phyloP scores from a whole-genome alignment of 2,113 vertebrate genomes.

The Taxidea taxus region DNA sequence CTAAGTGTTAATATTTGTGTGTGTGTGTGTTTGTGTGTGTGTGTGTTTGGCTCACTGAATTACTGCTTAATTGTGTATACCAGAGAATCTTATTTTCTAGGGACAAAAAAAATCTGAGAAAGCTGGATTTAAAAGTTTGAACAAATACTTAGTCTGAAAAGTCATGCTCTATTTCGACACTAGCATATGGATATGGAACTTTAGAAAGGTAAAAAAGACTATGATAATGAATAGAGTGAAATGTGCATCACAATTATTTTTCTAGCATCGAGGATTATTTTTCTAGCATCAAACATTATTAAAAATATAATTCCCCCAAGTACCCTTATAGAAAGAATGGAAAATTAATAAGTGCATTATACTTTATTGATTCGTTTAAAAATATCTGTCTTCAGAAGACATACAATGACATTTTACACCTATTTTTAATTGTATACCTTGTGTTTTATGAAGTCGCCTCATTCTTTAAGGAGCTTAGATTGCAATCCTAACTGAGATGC shows the following conservation, averaged over 20 bases:
- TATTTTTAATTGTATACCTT: not conserved
- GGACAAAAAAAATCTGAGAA: not conserved
- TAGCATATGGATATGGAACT: not conserved
- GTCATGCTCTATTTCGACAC: not conserved
- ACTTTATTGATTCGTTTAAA: not conserved
- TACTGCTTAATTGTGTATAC: not conserved
- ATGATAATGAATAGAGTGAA: not conserved
- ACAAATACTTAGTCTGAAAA: not conserved
- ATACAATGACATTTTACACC: not conserved
- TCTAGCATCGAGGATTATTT: not conserved
- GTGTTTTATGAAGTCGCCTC: not conserved
- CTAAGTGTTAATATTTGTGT: not conserved
- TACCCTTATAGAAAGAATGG: not conserved
- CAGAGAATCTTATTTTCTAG: conserved; percentile 9
- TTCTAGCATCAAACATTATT: not conserved
- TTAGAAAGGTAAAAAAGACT: not conserved
- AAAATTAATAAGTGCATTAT: not conserved
- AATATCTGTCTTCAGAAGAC: not conserved
- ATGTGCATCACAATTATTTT: not conserved
- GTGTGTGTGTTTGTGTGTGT: not conserved
- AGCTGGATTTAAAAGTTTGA: not conserved
- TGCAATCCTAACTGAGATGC: not conserved
- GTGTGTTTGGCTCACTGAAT: not conserved
- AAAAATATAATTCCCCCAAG: not conserved
- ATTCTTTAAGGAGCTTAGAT: not conserved